A percentile compares a stretch with the other conserved stretches of the same genome.
Evolutionary conservation across 2,113 vertebrate species (phyloP).

Genomic region (Triplophysa dalaica): DNA sequence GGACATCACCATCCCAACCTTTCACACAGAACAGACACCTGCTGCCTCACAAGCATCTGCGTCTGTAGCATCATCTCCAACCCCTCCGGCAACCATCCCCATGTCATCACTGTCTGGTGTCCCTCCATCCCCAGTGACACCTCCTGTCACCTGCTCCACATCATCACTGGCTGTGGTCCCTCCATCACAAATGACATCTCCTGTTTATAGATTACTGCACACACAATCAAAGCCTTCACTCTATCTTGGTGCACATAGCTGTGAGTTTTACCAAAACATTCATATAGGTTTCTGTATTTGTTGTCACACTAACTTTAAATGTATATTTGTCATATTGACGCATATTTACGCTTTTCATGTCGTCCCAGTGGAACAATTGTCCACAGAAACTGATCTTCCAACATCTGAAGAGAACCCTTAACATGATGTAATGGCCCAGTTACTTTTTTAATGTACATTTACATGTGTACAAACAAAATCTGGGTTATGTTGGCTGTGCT

Average conservation of each 20-base stretch:
- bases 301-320: not conserved
- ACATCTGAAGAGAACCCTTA: not conserved
- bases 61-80: not conserved
- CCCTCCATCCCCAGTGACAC: not conserved
- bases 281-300: not conserved
- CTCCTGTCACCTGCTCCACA: not conserved
- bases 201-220: not conserved
- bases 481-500: no score
- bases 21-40: not conserved
- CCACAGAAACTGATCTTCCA: not conserved
- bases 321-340: not conserved
- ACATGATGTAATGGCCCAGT: not conserved
- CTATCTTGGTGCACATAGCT: not conserved
- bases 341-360: conserved; percentile 7
- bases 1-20: not conserved
- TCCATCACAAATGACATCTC: not conserved
- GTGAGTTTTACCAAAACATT: conserved; percentile 2
- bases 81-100: not conserved
- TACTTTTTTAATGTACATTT: not conserved
- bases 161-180: not conserved
- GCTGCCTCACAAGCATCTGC: not conserved
- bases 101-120: not conserved
- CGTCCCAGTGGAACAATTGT: not conserved
- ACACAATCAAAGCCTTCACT: not conserved
- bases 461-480: not conserved